Evolutionary conservation across 2,797 vertebrate genomes (phyloP), one percentile per base, ranked within the genome.

Genomic region (Notolepis coatsorum): DNA sequence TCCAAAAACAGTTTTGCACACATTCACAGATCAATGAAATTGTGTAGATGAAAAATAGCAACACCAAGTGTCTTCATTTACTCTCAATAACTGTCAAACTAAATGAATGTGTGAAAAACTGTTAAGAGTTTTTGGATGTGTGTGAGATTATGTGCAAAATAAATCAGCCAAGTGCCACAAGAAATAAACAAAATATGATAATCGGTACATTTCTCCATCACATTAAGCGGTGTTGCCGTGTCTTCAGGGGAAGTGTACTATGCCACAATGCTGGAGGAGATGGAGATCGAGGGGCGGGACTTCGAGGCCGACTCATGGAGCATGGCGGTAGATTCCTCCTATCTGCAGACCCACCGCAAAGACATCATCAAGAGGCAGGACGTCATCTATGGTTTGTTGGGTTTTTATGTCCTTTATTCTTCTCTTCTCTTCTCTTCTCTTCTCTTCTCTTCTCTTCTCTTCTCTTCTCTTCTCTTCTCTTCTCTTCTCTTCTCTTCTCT

Each of bases 321-420:
- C 80, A 86, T 94, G 68, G 96, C 94, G 0, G 96, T 98, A 46
- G 96, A 97, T 7, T 91, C 84, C 64, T 65, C 78, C 49, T 98
- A 93, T 82, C 77, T 98, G 37, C 95, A 97, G 77, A 89, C 93
- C 35, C 96, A 96, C 53, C 92, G 93, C 64, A 96, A 96, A 85
- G 95, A 96, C 0, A 75, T 95, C 61, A 97, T 97, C 93, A 97
- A 97, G 67, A 91, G 95, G 27, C 96, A 98, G 84, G 96, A 97
- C 0, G 96, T 98, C 84, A 96, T 98, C 72, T 98, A 97, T 0
- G 96, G 96, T n/a, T n/a, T n/a, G n/a, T n/a, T n/a, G n/a, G n/a
- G n/a, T n/a, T n/a, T n/a, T n/a, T n/a, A n/a, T 98, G 77, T 84
- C 79, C 49, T 9, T 31, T 25, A 37, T 18, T 21, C 15, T 31